phyloP scores from a whole-genome alignment of 2,113 vertebrate species.

The Marmota flaviventris region DNA sequence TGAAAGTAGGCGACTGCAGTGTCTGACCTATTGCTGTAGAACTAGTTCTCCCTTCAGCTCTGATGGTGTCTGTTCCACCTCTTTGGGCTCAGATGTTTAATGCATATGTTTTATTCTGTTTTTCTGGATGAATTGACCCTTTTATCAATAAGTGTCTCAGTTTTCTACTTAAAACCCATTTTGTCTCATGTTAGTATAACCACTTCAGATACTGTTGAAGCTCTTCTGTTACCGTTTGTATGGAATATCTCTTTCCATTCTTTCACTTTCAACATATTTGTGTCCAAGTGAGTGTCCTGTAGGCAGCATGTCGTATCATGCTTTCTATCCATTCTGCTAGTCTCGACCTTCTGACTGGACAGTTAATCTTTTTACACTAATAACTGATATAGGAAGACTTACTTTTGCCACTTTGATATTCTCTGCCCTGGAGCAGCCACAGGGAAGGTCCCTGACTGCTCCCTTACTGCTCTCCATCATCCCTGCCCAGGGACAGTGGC shows the following conservation, averaged over 20 bases:
- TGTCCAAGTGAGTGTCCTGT: background rate
- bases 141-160: background rate
- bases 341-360: background rate
- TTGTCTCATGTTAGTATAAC: background rate
- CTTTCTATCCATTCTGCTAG: background rate
- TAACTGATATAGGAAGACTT: background rate
- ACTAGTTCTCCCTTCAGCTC: background rate
- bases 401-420: background rate
- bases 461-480: background rate
- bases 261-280: background rate
- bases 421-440: background rate
- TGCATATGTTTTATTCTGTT: background rate
- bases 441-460: background rate
- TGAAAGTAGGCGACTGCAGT: background rate
- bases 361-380: background rate
- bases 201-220: background rate
- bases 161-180: background rate
- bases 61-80: too few species aligned
- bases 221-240: background rate
- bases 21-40: background rate
- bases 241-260: background rate
- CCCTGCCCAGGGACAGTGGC: background rate
- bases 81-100: background rate
- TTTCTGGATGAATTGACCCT: background rate
- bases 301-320: background rate